Percentiles rank a stretch among this genome's conserved stretches.
phyloP scores from a whole-genome alignment of 2,113 vertebrate genomes.

The Dromaius novaehollandiae region DNA sequence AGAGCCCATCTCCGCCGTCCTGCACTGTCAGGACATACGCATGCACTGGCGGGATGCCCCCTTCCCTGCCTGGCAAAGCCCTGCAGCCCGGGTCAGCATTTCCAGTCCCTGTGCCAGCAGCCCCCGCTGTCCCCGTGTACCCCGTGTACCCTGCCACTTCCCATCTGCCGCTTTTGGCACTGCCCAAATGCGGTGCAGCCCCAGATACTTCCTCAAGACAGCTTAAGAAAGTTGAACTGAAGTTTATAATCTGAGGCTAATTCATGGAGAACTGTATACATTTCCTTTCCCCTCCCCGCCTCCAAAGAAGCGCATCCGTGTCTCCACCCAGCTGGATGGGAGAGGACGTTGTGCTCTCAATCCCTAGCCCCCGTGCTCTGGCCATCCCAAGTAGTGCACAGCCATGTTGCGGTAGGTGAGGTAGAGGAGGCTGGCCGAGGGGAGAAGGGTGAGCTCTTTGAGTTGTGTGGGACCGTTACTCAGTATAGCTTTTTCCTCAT shows the following conservation, averaged over 20 bases:
- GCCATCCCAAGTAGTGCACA: not conserved
- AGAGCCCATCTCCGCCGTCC: not conserved
- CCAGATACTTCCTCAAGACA: not conserved
- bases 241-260: not conserved
- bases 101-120: not conserved
- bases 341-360: not conserved
- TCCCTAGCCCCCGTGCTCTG: not conserved
- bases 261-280: not conserved
- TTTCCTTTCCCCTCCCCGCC: not conserved
- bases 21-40: not conserved
- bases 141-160: not conserved
- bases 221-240: not conserved
- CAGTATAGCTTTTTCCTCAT: not conserved
- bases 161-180: not conserved
- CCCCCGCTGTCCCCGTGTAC: not conserved
- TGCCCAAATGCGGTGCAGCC: not conserved
- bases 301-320: not conserved
- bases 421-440: not conserved
- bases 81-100: not conserved
- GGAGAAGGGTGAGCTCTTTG: not conserved
- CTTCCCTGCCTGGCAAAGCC: not conserved
- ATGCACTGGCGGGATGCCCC: not conserved
- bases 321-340: not conserved
- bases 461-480: not conserved
- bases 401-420: not conserved